Evolutionary conservation across 2,113 vertebrate species (phyloP).

Genomic region (sheep (Ovis aries)): ARS-UI_Ramb_v3.0 NC_056054.1:271647501-271648000

Average conservation of each 20-base stretch:
- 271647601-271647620: neutral
- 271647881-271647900: neutral
- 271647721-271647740: neutral
- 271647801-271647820: neutral
- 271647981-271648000: constrained; percentile 25
- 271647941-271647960: neutral
- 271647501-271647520: accelerated
- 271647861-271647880: neutral
- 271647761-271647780: neutral
- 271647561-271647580: neutral
- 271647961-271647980: neutral
- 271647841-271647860: neutral
- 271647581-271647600: neutral
- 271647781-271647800: neutral
- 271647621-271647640: neutral
- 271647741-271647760: neutral
- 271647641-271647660: neutral
- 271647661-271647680: neutral
- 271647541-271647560: neutral
- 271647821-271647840: neutral
- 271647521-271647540: neutral
- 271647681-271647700: neutral
- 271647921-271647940: neutral
- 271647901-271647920: neutral
- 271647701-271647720: neutral